Conservation (phyloP, 1,140 invertebrate species). For the Pogonomyrmex californicus region DNA sequence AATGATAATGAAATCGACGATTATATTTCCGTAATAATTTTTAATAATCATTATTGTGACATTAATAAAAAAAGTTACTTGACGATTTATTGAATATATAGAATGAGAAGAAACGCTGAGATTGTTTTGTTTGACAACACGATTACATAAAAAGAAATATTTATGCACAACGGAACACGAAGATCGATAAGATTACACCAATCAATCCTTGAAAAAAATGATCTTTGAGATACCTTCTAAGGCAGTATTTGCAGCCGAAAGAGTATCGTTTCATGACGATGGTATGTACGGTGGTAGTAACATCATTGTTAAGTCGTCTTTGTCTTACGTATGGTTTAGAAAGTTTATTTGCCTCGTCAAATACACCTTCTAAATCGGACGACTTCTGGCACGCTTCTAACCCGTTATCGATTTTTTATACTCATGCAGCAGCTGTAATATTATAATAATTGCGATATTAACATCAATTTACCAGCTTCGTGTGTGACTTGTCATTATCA, state of each 20-base stretch:
- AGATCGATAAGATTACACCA: constrained; percentile 59
- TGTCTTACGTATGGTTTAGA: constrained; percentile 53
- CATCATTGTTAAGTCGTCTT: constrained; percentile 49
- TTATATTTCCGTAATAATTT: neutral
- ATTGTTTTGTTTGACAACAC: neutral
- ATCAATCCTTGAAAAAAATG: constrained; percentile 55
- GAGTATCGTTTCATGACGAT: constrained; percentile 51
- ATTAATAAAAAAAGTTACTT: constrained; percentile 16
- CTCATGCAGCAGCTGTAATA: constrained; percentile 64
- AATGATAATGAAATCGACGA: neutral
- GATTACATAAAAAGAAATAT: constrained; percentile 17
- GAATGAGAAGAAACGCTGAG: neutral
- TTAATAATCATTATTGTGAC: neutral
- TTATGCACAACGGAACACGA: constrained; percentile 62
- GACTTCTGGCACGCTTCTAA: constrained; percentile 58
- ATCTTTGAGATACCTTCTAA: constrained; percentile 55
- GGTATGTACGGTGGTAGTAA: constrained; percentile 55
- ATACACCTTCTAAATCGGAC: constrained; percentile 61
- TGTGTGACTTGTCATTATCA: constrained; percentile 20
- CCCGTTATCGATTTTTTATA: constrained; percentile 64
- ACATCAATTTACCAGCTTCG: constrained; percentile 43
- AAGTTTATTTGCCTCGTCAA: constrained; percentile 57
- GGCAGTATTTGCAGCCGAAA: constrained; percentile 57
- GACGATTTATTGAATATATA: neutral
- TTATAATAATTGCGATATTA: constrained; percentile 60